phyloP scores from a whole-genome alignment of 2,113 vertebrate species.

The Ariopsis seemanni region DNA sequence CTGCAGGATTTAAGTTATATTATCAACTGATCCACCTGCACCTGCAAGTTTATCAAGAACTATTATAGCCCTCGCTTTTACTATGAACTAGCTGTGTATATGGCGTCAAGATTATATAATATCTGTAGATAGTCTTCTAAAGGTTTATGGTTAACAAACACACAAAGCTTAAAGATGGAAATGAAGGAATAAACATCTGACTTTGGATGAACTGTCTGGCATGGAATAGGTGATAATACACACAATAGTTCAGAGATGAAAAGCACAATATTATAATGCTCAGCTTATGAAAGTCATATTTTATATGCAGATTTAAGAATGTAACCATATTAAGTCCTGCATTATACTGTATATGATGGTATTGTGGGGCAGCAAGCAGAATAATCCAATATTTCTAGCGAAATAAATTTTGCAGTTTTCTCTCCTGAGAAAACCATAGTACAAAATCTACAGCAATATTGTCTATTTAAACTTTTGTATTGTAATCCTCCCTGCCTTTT shows the following conservation, averaged over 20 bases:
- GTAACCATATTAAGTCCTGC: neutral
- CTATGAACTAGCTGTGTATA: neutral
- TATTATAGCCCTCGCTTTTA: neutral
- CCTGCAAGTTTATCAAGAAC: slow-evolving; percentile 22
- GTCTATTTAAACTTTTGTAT: neutral
- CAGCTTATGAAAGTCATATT: slow-evolving; percentile 8
- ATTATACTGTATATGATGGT: neutral
- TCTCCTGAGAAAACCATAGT: neutral
- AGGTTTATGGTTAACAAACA: neutral
- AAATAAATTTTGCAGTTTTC: slow-evolving; percentile 25
- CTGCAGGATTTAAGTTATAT: neutral
- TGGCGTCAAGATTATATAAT: neutral
- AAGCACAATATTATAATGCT: slow-evolving; percentile 7
- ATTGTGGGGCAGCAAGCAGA: slow-evolving; percentile 4
- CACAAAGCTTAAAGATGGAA: neutral
- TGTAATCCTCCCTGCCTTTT: neutral
- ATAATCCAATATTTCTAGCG: slow-evolving; percentile 32
- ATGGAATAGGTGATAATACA: neutral
- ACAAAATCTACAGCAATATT: neutral
- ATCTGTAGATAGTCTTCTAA: no score
- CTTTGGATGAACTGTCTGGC: neutral
- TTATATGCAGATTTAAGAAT: slow-evolving; percentile 17
- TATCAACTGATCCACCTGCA: neutral
- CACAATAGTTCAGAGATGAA: neutral
- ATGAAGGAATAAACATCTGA: neutral